Base-by-base conservation (phyloP, 2,797 vertebrate genomes). In the Acrocephalus scirpaceus region DNA sequence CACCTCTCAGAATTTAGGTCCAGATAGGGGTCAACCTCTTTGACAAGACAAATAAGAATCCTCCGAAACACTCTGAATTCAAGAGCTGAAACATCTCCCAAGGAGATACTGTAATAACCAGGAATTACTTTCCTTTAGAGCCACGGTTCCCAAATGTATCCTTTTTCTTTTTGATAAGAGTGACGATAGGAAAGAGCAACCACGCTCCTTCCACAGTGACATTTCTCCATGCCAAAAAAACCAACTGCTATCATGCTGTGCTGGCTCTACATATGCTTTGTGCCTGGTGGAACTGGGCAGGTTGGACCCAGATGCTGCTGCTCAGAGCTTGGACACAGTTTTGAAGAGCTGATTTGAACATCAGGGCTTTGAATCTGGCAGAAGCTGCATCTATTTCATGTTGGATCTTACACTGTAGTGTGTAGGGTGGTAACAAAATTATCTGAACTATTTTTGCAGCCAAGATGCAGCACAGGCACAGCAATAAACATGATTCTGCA, bases 201-300 rank as follows among this genome's bases (percentile, higher is more conserved):
- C 89, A 38, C 1, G 0, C 54, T 91, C 36, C 77, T 85, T 95
- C 82, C 69, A 62, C 86, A 45, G 54, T 64, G 95, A 89, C 88
- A 92, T 93, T 92, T 94, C 64, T 19, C 74, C 48, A 19, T 76
- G 92, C 88, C 90, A 94, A 66, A 66, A 95, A 69, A 90, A 76
- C 7, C 64, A 38, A 53, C 22, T 19, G 62, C 84, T 73, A 60
- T 10, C 1, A 22, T 48, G 80, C 29, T n/a, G 60, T 26, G 84
- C 66, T 88, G 74, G 58, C n/a, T 79, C 57, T 8, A 1, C 3
- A 3, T 3, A 32, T 6, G 61, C 78, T 45, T 12, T 50, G 69
- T 34, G 71, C 53, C 91, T 69, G 65, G 14, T 79, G 72, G 64
- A 73, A 73, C 38, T 10, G 45, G 5, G 7, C 7, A 11, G 10